Evolutionary conservation across 2,113 vertebrate species (phyloP).

Genomic region (Ornithorhynchus anatinus): DNA sequence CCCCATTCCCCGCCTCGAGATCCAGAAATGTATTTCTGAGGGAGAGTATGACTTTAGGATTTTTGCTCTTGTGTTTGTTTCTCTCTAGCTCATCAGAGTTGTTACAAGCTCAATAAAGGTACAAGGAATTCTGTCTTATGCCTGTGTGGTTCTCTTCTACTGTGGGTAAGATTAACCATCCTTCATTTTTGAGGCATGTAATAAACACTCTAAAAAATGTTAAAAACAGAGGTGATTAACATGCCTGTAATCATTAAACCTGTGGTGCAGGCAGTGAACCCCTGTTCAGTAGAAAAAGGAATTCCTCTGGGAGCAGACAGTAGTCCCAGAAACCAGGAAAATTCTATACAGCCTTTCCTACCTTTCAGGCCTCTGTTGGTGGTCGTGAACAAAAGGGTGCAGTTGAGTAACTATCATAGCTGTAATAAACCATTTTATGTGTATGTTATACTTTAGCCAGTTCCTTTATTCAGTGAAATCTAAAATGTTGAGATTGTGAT

Average conservation of each 20-base stretch:
- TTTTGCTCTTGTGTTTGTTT: constrained; percentile 20
- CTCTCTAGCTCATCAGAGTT: constrained; percentile 89
- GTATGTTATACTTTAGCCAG: no score
- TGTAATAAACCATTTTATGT: no score
- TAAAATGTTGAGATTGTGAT: no score
- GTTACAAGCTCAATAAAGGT: constrained; percentile 94
- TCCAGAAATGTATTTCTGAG: background rate
- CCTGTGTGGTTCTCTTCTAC: constrained; percentile 91
- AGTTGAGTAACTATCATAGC: no score
- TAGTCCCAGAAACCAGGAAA: no score
- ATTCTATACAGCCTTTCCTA: no score
- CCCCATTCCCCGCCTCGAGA: background rate
- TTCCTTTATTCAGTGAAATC: no score
- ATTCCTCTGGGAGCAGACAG: no score
- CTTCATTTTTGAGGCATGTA: constrained; percentile 4
- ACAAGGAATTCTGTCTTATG: constrained; percentile 88
- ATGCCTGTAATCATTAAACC: background rate
- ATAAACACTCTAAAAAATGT: background rate
- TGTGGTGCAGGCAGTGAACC: background rate
- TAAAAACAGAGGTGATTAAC: background rate
- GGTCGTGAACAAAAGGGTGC: no score
- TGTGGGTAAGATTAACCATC: constrained; percentile 84
- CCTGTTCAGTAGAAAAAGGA: no score
- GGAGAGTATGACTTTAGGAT: background rate
- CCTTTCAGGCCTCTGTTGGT: no score